These are phyloP conservation scores for Drosophila stalkeri DNA, from an alignment of 2,888 invertebrate species.

Conservation along the genomic window DNA sequence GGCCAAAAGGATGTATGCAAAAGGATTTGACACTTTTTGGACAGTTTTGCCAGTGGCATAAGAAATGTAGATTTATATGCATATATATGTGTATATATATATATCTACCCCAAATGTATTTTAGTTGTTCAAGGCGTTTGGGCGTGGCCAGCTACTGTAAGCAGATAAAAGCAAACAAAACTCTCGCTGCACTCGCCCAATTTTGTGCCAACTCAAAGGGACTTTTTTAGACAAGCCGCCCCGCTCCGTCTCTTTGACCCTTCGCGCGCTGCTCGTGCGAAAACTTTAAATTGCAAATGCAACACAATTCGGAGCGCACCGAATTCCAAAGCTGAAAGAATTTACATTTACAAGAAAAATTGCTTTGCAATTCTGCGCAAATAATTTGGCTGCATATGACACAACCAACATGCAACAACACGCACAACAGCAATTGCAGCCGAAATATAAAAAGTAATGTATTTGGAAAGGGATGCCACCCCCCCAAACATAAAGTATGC, in stretches of 20 bases:
- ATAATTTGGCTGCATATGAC: conserved; percentile 49
- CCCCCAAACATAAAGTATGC: conserved; percentile 29
- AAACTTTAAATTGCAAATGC: conserved; percentile 69
- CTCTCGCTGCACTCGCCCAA: conserved; percentile 49
- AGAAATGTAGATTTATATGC: conserved; percentile 56
- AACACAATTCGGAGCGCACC: conserved; percentile 50
- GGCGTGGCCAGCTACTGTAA: conserved; percentile 24
- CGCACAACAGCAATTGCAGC: not conserved
- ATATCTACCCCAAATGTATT: conserved; percentile 30
- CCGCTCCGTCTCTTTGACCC: not conserved
- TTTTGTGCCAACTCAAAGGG: conserved; percentile 48
- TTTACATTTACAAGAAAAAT: conserved; percentile 60
- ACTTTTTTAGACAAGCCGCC: conserved; percentile 17
- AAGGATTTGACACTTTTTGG: conserved; percentile 68
- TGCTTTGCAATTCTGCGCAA: conserved; percentile 53
- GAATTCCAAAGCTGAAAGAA: conserved; percentile 56
- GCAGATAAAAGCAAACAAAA: conserved; percentile 63
- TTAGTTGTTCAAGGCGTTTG: conserved; percentile 10
- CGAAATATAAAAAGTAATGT: conserved; percentile 10
- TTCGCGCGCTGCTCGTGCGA: conserved; percentile 21
- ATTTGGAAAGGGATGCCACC: not conserved
- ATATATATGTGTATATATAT: conserved; percentile 7
- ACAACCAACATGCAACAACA: conserved; percentile 25
- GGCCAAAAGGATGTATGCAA: conserved; percentile 48
- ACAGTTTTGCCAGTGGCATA: conserved; percentile 46